Percentiles rank a stretch among this genome's conserved stretches.
These are phyloP conservation scores for Poecile atricapillus DNA, from an alignment of 2,113 vertebrate genomes.

Conservation along the genomic window DNA sequence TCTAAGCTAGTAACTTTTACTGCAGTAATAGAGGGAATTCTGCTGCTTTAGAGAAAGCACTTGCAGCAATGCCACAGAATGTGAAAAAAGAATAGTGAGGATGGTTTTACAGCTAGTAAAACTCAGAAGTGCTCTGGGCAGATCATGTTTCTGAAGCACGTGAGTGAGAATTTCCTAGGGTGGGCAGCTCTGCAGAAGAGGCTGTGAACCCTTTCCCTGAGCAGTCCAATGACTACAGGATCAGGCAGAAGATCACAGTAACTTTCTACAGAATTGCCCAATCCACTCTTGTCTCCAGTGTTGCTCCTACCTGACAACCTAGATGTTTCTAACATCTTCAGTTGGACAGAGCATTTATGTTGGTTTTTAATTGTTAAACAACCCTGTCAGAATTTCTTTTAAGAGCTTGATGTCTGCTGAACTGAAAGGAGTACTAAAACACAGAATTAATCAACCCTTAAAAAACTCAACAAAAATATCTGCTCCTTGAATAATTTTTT, in stretches of 20 bases:
- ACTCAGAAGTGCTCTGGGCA: not conserved
- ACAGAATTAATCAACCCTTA: not conserved
- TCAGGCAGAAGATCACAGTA: not conserved
- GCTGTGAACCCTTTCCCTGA: not conserved
- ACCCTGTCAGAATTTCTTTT: not conserved
- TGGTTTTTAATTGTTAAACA: not conserved
- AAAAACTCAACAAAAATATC: not conserved
- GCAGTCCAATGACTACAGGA: too few relatives aligned
- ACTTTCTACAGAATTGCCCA: not conserved
- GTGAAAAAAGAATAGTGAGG: not conserved
- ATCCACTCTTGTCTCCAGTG: not conserved
- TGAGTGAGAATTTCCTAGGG: not conserved
- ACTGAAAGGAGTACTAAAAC: constrained; percentile 69
- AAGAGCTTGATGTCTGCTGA: constrained; percentile 86
- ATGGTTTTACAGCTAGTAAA: not conserved
- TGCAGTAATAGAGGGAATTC: not conserved
- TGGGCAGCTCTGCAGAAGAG: not conserved
- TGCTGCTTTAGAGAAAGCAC: not conserved
- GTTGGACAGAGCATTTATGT: not conserved
- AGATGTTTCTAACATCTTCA: not conserved
- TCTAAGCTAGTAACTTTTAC: not conserved
- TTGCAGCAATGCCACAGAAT: not conserved
- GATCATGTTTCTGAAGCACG: not conserved
- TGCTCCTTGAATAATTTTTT: constrained; percentile 66
- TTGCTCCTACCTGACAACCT: not conserved